Percentiles rank a stretch among this genome's conserved stretches.
phyloP scores from a whole-genome alignment of 2,113 vertebrate genomes.

The Lynx canadensis region DNA sequence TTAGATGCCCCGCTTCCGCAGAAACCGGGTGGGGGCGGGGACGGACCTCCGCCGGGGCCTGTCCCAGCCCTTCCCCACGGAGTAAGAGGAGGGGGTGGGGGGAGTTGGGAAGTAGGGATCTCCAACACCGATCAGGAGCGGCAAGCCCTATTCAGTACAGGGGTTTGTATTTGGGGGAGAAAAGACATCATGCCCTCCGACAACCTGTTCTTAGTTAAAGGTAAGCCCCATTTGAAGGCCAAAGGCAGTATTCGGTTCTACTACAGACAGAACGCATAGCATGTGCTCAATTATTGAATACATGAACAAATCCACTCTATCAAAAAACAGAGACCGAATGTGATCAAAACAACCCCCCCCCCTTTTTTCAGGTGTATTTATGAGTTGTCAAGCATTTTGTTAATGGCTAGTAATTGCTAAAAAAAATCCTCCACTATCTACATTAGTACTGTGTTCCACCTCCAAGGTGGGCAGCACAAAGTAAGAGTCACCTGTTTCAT shows the following conservation, averaged over 20 bases:
- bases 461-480: background rate
- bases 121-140: background rate
- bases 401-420: background rate
- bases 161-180: background rate
- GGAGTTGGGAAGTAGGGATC: background rate
- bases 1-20: background rate
- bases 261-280: background rate
- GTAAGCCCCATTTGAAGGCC: background rate
- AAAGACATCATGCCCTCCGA: background rate
- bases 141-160: background rate
- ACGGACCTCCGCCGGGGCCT: background rate
- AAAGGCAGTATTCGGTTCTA: background rate
- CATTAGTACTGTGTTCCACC: background rate
- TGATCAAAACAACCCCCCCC: background rate
- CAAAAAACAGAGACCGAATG: background rate
- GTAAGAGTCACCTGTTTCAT: background rate
- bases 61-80: background rate
- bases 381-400: background rate
- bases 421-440: background rate
- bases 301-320: background rate
- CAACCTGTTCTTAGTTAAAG: background rate
- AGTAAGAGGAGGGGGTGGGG: no score
- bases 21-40: background rate
- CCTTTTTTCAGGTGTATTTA: background rate
- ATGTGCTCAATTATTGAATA: background rate